A percentile compares a stretch with the other conserved stretches of the same genome.
Conservation (phyloP, 2,888 invertebrate genomes). For the Brachypterus glaber region DNA sequence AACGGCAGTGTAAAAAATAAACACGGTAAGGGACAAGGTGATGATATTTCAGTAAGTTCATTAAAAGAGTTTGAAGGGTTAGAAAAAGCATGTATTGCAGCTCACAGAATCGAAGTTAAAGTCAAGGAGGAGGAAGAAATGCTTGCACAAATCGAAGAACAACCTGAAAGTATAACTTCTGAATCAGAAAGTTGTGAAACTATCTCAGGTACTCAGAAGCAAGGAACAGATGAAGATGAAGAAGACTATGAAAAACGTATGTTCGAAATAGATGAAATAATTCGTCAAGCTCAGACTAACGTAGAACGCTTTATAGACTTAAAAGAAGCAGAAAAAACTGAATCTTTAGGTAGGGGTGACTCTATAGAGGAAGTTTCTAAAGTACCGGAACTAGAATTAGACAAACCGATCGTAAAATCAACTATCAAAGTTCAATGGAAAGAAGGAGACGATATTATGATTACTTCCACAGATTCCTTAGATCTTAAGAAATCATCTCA, state of each 20-base stretch:
- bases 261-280: constrained; percentile 60
- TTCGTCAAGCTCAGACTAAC: constrained; percentile 56
- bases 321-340: constrained; percentile 49
- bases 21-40: constrained; percentile 66
- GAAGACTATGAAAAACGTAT: constrained; percentile 57
- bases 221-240: constrained; percentile 46
- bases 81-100: constrained; percentile 80
- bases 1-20: constrained; percentile 73
- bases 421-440: constrained; percentile 40
- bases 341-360: constrained; percentile 44
- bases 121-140: constrained; percentile 80
- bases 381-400: constrained; percentile 46
- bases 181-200: constrained; percentile 53
- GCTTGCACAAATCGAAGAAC: constrained; percentile 48
- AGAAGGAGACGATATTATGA: constrained; percentile 44
- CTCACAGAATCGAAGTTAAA: constrained; percentile 69
- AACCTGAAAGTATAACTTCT: constrained; percentile 44
- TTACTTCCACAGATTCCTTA: constrained; percentile 55
- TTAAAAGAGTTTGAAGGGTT: constrained; percentile 88
- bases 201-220: constrained; percentile 50
- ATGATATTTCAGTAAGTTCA: constrained; percentile 78
- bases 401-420: constrained; percentile 35
- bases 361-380: constrained; percentile 45
- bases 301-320: constrained; percentile 53
- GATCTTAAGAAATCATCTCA: constrained; percentile 44